A percentile compares a stretch with the other conserved stretches of the same genome.
phyloP scores from a whole-genome alignment of 30 jellyfish, hydroid and myxozoan genomes.

The Aurelia sp. region DNA sequence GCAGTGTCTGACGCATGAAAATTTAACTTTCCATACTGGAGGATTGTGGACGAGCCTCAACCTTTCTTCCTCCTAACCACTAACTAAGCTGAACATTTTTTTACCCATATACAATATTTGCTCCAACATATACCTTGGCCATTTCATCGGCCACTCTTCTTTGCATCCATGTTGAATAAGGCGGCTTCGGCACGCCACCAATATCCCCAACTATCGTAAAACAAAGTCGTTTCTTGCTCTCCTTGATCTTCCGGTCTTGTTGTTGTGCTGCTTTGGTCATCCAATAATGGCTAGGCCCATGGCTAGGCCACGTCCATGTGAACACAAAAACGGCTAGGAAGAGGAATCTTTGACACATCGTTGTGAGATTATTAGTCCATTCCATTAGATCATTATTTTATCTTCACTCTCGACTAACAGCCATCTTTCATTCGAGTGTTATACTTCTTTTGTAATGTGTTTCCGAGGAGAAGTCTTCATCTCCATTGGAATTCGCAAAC shows the following conservation, averaged over 20 bases:
- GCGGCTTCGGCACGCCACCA: conserved; percentile 93
- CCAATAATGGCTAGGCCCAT: background rate
- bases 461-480: background rate
- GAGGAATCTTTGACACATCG: background rate
- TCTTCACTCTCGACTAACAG: too few species aligned
- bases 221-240: conserved; percentile 46
- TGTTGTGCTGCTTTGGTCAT: background rate
- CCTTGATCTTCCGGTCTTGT: background rate
- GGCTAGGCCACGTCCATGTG: conserved; percentile 18
- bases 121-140: conserved; percentile 76
- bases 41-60: too few species aligned
- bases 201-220: conserved; percentile 88
- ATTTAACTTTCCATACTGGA: too few species aligned
- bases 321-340: conserved; percentile 9
- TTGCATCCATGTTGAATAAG: conserved; percentile 88
- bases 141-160: conserved; percentile 83
- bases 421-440: too few species aligned
- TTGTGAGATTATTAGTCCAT: background rate
- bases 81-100: too few species aligned
- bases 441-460: background rate
- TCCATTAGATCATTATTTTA: too few species aligned
- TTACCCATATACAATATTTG: too few species aligned
- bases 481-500: background rate
- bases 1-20: too few species aligned
- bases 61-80: too few species aligned